phyloP scores from a whole-genome alignment of 2,113 vertebrate species.

The Empidonax traillii region DNA sequence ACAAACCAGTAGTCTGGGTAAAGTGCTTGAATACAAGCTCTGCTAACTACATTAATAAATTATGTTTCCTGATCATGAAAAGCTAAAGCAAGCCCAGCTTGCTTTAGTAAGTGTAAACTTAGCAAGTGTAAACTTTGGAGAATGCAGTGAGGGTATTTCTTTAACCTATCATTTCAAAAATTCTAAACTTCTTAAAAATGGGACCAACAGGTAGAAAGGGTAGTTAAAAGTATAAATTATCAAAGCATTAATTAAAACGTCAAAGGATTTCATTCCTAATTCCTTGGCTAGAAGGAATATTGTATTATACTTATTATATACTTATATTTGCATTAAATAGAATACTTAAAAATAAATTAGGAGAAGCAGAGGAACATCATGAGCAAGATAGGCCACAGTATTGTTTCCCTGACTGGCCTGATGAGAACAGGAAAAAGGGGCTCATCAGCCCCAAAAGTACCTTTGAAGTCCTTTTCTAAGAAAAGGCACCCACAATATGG shows the following conservation, averaged over 20 bases:
- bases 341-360: background rate
- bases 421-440: background rate
- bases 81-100: background rate
- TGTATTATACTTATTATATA: too few relatives aligned
- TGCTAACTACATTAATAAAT: background rate
- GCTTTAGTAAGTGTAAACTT: too few relatives aligned
- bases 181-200: background rate
- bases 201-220: background rate
- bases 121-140: background rate
- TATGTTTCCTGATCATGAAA: background rate
- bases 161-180: background rate
- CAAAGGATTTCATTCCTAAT: background rate
- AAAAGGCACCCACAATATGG: background rate
- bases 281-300: background rate
- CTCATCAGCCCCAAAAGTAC: background rate
- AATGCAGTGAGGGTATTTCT: background rate
- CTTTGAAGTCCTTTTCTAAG: background rate
- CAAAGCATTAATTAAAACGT: background rate
- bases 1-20: background rate
- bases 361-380: background rate
- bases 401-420: background rate
- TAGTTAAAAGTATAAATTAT: background rate
- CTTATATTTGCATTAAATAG: background rate
- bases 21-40: background rate
- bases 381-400: fast-evolving